A percentile compares a stretch with the other conserved stretches of the same genome.
These are phyloP conservation scores for Gastracanthus pulcherrimus DNA, from an alignment of 2,888 invertebrate species.

Conservation along the genomic window DNA sequence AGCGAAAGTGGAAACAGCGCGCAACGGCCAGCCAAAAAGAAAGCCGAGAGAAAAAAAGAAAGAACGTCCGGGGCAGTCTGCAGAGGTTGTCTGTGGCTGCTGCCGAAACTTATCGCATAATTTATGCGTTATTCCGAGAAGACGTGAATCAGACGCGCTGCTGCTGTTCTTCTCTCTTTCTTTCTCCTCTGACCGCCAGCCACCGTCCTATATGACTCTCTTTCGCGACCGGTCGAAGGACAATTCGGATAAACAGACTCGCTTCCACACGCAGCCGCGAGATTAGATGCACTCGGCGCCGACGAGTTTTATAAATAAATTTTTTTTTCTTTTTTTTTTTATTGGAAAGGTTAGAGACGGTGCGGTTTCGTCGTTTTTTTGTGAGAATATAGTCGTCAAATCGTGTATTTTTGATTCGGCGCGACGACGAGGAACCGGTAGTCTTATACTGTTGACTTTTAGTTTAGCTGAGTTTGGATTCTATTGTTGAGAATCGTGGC, in stretches of 20 bases:
- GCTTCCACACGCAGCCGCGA: not conserved
- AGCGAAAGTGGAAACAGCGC: not conserved
- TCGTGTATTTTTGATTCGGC: conserved; percentile 6
- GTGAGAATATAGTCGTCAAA: conserved; percentile 8
- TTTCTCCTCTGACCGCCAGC: too few species aligned
- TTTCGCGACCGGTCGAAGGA: conserved; percentile 38
- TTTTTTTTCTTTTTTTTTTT: conserved; percentile 29
- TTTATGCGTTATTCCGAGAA: conserved; percentile 48
- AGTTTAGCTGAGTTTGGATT: not conserved
- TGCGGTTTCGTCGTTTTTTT: not conserved
- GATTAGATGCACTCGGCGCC: conserved; percentile 41
- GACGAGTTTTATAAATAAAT: conserved; percentile 46
- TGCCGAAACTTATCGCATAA: conserved; percentile 43
- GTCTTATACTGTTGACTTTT: not conserved
- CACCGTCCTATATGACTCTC: conserved; percentile 5
- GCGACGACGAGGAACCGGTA: not conserved
- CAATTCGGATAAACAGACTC: conserved; percentile 28
- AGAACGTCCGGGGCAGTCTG: too few species aligned
- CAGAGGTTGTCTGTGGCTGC: not conserved
- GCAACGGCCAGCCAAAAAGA: not conserved
- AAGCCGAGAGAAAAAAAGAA: not conserved
- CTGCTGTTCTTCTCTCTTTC: not conserved
- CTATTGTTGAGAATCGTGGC: not conserved
- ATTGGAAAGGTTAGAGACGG: not conserved
- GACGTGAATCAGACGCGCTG: conserved; percentile 38